Evolutionary conservation across 2,797 vertebrate species (phyloP).

Genomic region (Premnoplex brunnescens): DNA sequence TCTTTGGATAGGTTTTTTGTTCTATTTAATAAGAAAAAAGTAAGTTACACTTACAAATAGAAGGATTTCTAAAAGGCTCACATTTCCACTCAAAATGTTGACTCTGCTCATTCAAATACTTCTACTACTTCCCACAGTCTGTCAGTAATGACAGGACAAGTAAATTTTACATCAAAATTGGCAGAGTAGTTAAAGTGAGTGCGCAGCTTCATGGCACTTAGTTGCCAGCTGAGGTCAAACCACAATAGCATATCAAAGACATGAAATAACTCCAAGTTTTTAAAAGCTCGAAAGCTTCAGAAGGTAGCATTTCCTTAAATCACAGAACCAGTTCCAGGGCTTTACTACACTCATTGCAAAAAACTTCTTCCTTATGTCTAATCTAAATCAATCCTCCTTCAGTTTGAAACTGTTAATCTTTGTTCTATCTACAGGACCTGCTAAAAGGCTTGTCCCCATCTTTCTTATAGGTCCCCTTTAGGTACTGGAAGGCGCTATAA

Average conservation of each 20-base stretch:
- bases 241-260: not conserved
- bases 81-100: not conserved
- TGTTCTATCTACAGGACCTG: not conserved
- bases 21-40: not conserved
- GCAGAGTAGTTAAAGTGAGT: not conserved
- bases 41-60: not conserved
- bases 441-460: not conserved
- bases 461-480: not conserved
- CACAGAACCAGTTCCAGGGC: not conserved
- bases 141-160: not conserved
- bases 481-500: not conserved
- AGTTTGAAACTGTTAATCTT: not conserved
- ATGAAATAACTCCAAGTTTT: not conserved
- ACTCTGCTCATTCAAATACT: not conserved
- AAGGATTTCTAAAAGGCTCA: not conserved
- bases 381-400: not conserved
- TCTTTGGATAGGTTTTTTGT: not conserved
- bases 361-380: not conserved
- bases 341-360: not conserved
- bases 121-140: not conserved
- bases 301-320: not conserved
- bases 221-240: not conserved
- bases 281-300: not conserved
- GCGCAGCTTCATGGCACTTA: fast-evolving
- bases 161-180: not conserved